A percentile compares a stretch with the other conserved stretches of the same genome.
Conservation (phyloP, 2,888 invertebrate species). For the Mantis religiosa region DNA sequence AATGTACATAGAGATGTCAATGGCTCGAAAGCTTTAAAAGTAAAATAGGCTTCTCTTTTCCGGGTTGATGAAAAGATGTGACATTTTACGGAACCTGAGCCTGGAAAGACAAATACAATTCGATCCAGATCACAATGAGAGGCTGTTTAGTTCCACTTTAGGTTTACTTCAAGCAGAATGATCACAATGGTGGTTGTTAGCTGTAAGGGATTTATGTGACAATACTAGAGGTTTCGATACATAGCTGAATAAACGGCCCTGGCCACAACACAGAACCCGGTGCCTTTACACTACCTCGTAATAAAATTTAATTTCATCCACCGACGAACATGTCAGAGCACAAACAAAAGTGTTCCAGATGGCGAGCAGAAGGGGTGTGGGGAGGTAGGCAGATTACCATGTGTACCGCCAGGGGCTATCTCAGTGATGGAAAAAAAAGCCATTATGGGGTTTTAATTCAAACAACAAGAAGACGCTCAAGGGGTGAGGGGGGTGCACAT, state of each 20-base stretch:
- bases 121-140: neutral
- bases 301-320: neutral
- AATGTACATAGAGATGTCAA: too few relatives aligned
- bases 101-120: neutral
- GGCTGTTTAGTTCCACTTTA: neutral
- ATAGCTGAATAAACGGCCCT: neutral
- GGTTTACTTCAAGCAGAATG: neutral
- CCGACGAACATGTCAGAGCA: neutral
- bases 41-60: too few relatives aligned
- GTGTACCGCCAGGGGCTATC: neutral
- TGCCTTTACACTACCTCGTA: neutral
- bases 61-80: too few relatives aligned
- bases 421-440: neutral
- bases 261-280: neutral
- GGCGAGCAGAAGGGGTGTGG: neutral
- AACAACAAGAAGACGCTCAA: neutral
- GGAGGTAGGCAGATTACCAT: neutral
- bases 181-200: neutral
- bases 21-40: too few relatives aligned
- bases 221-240: neutral
- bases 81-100: too few relatives aligned
- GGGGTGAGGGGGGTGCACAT: neutral
- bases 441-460: neutral
- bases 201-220: neutral
- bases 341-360: neutral